Base-by-base conservation (phyloP, 2,113 vertebrate species). In the Caloenas nicobarica region DNA sequence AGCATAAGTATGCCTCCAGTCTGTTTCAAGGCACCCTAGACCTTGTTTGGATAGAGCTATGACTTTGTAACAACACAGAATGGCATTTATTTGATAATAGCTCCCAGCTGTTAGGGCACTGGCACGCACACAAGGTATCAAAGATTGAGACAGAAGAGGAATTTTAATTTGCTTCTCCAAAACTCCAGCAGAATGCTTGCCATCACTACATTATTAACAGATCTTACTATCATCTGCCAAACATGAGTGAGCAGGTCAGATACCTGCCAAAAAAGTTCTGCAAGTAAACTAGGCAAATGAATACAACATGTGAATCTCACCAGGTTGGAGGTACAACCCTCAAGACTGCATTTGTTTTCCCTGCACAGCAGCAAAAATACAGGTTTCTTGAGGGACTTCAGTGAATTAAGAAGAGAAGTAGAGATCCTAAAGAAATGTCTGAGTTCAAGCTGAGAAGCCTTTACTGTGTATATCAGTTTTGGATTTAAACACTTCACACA, bases 1-100 rank as follows among this genome's bases (percentile, higher is more conserved):
- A 50, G 31, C 0, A 0, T 38, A 7, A 56, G 15, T 44, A 58
- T 33, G 42, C 64, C 31, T 78, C 25, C 40, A 31, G 4, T 12
- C 25, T 69, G 58, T 42, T 78, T 29, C 29, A 57, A 56, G 33
- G 22, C 44, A 78, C 15, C 18, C 19, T 50, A 58, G 28, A 54
- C 13, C 10, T 46, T 44, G 9, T n/a, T 42, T 70, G 11, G 34
- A 46, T 31, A 69, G 78, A 88, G 80, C 40, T 42, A 40, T 16
- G 8, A 10, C 42, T 26, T n/a, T 14, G 1, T 34, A 71, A 28
- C 10, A 62, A 16, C 14, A 53, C 26, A 19, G 40, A 93, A 80
- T 5, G 1, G 12, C 29, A 29, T 42, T 71, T 34, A 42, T 25
- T 29, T 11, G 7, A 3, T 18, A 56, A 38, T 0, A 68, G 13